Base-by-base conservation (phyloP, 2,797 vertebrate species). In the Parauchenoglanis ngamensis region DNA sequence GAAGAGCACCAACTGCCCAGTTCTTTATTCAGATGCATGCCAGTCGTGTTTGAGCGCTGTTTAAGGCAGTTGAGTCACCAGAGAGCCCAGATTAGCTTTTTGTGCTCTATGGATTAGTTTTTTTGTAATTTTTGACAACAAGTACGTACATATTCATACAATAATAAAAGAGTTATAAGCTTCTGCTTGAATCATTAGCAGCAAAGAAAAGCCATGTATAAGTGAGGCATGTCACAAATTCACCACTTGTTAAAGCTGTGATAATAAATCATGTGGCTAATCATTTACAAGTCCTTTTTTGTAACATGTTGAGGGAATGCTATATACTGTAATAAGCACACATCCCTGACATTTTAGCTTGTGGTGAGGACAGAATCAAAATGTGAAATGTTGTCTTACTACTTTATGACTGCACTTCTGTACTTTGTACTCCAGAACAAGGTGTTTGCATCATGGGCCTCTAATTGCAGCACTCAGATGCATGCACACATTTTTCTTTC, bases 381-480 rank as follows among this genome's bases (percentile, higher is more conserved):
- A 78, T 23, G 17, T 57, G 8, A 63, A 63, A 49, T 1, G 25
- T 31, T 79, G 65, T 35, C 28, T 56, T 83, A 46, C 61, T 54
- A 63, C 35, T 31, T 68, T 56, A 70, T 31, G 75, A 75, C 68
- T 82, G 87, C 70, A 77, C 63, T 85, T 86, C 87, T 88, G 88
- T 59, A 81, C 82, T 90, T 89, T 90, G 85, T n/a, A n/a, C 86
- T 81, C 89, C 87, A 77, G 49, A 72, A 61, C 63, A 77, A 84
- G 86, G 49, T 87, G 68, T 79, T 89, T 90, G 82, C 86, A 75
- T 82, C 86, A 90, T 84, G 63, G 83, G 57, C 63, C 70, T 76
- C 87, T 89, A 92, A 91, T 91, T 90, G 92, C 63, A 85, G 89
- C 89, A 89, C 89, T 84, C 86, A 88, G 19, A 83, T 54, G 28